Percentiles rank a stretch among this genome's conserved stretches.
Conservation (phyloP, 2,888 invertebrate genomes). For the Clostera curtula region DNA sequence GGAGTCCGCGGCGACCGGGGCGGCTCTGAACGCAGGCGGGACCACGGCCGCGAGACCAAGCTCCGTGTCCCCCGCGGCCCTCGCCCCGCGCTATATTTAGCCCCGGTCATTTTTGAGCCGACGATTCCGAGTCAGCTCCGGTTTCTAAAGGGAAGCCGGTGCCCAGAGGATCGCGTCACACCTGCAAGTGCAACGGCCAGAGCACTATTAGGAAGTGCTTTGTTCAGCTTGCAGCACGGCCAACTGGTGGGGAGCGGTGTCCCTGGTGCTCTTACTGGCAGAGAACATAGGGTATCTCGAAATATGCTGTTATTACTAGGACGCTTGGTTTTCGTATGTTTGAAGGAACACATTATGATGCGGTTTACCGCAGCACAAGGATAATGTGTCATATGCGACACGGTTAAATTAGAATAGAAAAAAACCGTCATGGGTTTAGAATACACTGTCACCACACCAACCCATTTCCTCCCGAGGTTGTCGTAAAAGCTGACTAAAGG, state of each 20-base stretch:
- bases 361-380: too few species aligned
- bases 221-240: background rate
- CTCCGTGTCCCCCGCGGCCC: slow-evolving; percentile 17
- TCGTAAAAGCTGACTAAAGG: too few species aligned
- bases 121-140: slow-evolving; percentile 61
- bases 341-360: too few species aligned
- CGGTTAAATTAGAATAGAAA: too few species aligned
- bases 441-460: too few species aligned
- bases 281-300: too few species aligned
- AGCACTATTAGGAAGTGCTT: slow-evolving; percentile 5
- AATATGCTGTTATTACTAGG: too few species aligned
- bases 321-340: too few species aligned
- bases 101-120: slow-evolving; percentile 60
- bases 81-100: slow-evolving; percentile 50
- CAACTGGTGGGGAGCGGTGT: background rate
- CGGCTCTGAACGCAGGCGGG: slow-evolving; percentile 72
- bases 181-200: slow-evolving; percentile 23
- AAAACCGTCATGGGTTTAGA: too few species aligned
- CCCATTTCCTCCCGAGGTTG: too few species aligned
- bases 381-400: too few species aligned
- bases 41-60: slow-evolving; percentile 25
- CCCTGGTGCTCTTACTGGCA: too few species aligned
- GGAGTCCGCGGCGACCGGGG: slow-evolving; percentile 81
- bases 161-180: slow-evolving; percentile 28
- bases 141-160: slow-evolving; percentile 49